A percentile compares a stretch with the other conserved stretches of the same genome.
phyloP scores from a whole-genome alignment of 2,797 vertebrate species.

The Pangasius djambal region DNA sequence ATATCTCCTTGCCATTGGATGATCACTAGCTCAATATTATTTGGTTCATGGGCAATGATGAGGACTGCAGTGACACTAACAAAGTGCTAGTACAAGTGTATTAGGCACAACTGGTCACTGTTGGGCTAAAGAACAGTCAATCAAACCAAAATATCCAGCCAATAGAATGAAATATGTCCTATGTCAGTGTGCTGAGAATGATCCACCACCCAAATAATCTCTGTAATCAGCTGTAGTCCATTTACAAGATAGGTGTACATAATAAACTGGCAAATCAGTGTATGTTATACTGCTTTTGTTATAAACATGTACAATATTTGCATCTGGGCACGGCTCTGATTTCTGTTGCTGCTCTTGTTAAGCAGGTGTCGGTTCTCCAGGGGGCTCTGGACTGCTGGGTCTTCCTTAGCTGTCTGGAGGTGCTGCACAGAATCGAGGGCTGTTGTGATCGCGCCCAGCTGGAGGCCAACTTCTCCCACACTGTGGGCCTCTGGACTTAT shows the following conservation, averaged over 20 bases:
- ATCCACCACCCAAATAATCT: not conserved
- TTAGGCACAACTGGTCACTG: not conserved
- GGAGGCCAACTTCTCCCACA: conserved; percentile 92
- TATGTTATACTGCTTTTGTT: not conserved
- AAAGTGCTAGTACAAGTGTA: not conserved
- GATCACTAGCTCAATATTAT: not conserved
- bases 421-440: conserved; percentile 95
- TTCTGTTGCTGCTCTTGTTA: not conserved
- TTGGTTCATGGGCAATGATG: not conserved
- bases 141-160: not conserved
- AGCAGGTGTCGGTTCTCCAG: conserved; percentile 88
- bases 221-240: not conserved
- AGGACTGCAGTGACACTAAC: not conserved
- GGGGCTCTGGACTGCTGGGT: conserved; percentile 98
- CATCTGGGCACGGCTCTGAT: not conserved
- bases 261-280: not conserved
- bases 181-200: not conserved
- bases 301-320: not conserved
- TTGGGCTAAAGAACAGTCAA: not conserved
- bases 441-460: conserved; percentile 91
- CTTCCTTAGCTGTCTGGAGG: conserved; percentile 96
- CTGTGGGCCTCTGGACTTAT: conserved; percentile 94
- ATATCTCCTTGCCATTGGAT: not conserved
- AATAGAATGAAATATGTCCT: not conserved
- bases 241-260: not conserved